Conservation (phyloP, 2,113 vertebrate genomes). For the Pituophis catenifer region DNA sequence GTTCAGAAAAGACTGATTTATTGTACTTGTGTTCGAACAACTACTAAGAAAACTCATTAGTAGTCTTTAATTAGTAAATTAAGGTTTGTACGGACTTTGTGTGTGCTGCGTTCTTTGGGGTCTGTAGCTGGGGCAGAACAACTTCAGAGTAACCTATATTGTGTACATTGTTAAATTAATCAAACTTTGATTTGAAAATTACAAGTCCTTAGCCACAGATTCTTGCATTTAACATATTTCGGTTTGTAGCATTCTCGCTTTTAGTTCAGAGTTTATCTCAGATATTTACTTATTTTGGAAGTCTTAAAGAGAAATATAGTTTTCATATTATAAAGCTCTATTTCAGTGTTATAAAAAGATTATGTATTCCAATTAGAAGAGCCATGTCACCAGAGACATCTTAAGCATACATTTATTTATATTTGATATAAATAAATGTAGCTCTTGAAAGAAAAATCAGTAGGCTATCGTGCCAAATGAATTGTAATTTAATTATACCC, state of each 20-base stretch:
- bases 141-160: too few relatives aligned
- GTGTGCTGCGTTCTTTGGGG: too few relatives aligned
- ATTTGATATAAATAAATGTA: not conserved
- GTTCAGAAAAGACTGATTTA: too few relatives aligned
- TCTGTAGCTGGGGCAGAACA: too few relatives aligned
- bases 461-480: not conserved
- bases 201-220: not conserved
- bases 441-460: not conserved
- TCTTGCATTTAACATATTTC: not conserved
- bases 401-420: not conserved
- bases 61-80: too few relatives aligned
- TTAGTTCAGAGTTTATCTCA: not conserved
- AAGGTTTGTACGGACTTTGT: too few relatives aligned
- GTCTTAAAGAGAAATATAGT: not conserved
- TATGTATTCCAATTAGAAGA: not conserved
- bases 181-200: not conserved
- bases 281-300: not conserved
- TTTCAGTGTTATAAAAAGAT: conserved; percentile 12
- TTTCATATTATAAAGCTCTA: not conserved
- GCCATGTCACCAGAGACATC: not conserved
- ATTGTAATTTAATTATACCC: not conserved
- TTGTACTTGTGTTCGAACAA: too few relatives aligned
- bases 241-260: not conserved
- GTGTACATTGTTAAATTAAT: not conserved
- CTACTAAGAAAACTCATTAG: too few relatives aligned